phyloP scores from a whole-genome alignment of 2,797 vertebrate species.

The Enoplosus armatus region DNA sequence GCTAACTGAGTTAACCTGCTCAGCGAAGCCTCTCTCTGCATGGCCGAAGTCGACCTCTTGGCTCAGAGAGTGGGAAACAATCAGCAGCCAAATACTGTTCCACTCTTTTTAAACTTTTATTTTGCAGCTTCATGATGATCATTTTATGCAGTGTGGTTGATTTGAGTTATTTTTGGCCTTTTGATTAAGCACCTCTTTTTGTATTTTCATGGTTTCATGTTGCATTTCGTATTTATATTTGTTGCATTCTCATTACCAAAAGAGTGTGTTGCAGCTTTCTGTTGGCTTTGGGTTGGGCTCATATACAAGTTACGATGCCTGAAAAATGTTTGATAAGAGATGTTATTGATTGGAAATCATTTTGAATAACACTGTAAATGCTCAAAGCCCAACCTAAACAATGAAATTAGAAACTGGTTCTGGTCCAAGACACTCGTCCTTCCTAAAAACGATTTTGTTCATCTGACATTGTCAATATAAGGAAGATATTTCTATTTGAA shows the following conservation, averaged over 20 bases:
- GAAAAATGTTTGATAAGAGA: not conserved
- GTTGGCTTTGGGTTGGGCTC: not conserved
- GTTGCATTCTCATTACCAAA: not conserved
- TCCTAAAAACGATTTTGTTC: not conserved
- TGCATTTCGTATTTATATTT: not conserved
- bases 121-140: constrained; percentile 12
- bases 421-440: not conserved
- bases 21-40: constrained; percentile 16
- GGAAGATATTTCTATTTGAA: not conserved
- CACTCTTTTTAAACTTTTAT: not conserved
- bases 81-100: not conserved
- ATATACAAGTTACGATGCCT: not conserved
- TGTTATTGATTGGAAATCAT: not conserved
- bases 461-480: not conserved
- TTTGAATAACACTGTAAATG: not conserved
- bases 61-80: not conserved
- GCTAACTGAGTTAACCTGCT: constrained; percentile 1
- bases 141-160: not conserved
- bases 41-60: not conserved
- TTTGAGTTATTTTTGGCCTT: not conserved
- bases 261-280: not conserved
- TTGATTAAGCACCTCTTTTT: not conserved
- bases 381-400: not conserved
- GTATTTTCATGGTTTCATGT: not conserved
- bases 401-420: not conserved